Percentiles rank a stretch among this genome's conserved stretches.
Evolutionary conservation across 2,888 invertebrate genomes (phyloP).

Genomic region (Germaria angustata): DNA sequence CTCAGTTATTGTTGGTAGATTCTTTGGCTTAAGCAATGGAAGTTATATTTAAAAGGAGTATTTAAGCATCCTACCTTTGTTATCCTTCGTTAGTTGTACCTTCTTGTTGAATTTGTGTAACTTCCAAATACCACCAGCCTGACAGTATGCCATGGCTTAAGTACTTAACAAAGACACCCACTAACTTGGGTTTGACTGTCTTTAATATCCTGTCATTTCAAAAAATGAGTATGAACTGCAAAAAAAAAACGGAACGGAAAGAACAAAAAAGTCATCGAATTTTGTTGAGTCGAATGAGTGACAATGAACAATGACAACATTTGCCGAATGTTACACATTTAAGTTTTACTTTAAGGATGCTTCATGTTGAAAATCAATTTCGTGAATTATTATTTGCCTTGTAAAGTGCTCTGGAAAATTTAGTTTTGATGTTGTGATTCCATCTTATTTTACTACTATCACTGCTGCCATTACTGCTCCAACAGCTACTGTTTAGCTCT

Average conservation of each 20-base stretch:
- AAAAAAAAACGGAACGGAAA: background rate
- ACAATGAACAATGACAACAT: conserved; percentile 55
- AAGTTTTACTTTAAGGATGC: conserved; percentile 67
- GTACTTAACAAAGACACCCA: conserved; percentile 29
- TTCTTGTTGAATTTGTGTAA: conserved; percentile 22
- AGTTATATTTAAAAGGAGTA: conserved; percentile 20
- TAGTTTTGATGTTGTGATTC: conserved; percentile 67
- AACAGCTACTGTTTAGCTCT: background rate
- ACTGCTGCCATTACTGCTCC: conserved; percentile 14
- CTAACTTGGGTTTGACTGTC: conserved; percentile 54
- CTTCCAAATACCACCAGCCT: conserved; percentile 18
- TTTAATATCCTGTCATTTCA: conserved; percentile 64
- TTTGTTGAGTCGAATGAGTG: conserved; percentile 54
- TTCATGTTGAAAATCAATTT: conserved; percentile 77
- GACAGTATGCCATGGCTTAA: conserved; percentile 20
- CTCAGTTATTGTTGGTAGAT: conserved; percentile 26
- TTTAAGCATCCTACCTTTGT: conserved; percentile 48
- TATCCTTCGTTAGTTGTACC: conserved; percentile 15
- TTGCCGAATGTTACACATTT: conserved; percentile 60
- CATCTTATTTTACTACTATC: conserved; percentile 44
- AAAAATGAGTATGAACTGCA: conserved; percentile 5
- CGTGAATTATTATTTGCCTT: conserved; percentile 78
- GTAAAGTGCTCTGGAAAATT: conserved; percentile 78
- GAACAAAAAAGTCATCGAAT: conserved; percentile 37
- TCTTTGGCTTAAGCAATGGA: conserved; percentile 45